These are phyloP conservation scores for Heliconius hewitsoni DNA, from an alignment of 1,140 invertebrate genomes.

Conservation along the genomic window DNA sequence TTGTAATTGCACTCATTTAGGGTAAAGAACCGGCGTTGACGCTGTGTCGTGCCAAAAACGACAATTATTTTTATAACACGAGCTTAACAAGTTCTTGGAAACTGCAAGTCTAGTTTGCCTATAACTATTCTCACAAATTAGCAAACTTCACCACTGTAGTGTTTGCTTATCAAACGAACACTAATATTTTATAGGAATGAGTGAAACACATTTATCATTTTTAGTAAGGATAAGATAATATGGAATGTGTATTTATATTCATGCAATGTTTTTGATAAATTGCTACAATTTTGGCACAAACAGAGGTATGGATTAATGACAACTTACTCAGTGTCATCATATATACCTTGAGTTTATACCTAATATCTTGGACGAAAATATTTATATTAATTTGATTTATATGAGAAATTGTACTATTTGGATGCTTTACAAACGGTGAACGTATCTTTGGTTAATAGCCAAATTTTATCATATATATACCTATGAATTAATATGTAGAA, in stretches of 20 bases:
- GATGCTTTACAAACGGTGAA: slow-evolving; percentile 3
- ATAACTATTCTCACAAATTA: slow-evolving; percentile 9
- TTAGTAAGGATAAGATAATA: background rate
- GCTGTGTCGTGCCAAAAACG: slow-evolving; percentile 76
- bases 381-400: slow-evolving; percentile 17
- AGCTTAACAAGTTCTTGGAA: slow-evolving; percentile 55
- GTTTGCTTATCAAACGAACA: background rate
- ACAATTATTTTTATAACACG: slow-evolving; percentile 71
- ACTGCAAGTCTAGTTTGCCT: slow-evolving; percentile 32
- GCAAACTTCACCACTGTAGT: slow-evolving; percentile 18
- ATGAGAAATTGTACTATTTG: slow-evolving; percentile 8
- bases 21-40: slow-evolving; percentile 70
- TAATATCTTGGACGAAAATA: slow-evolving; percentile 35
- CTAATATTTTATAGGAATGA: background rate
- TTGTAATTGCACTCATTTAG: slow-evolving; percentile 79
- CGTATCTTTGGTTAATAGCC: background rate
- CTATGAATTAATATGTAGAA: too few species aligned
- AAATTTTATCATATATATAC: background rate
- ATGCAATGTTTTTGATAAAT: slow-evolving; percentile 19
- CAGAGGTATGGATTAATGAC: slow-evolving; percentile 27
- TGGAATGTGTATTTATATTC: background rate
- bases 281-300: slow-evolving; percentile 25
- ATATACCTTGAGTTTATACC: slow-evolving; percentile 28
- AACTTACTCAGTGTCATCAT: slow-evolving; percentile 24
- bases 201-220: background rate